Base-by-base conservation (phyloP, 2,888 invertebrate genomes). In the Apodemia mormo region DNA sequence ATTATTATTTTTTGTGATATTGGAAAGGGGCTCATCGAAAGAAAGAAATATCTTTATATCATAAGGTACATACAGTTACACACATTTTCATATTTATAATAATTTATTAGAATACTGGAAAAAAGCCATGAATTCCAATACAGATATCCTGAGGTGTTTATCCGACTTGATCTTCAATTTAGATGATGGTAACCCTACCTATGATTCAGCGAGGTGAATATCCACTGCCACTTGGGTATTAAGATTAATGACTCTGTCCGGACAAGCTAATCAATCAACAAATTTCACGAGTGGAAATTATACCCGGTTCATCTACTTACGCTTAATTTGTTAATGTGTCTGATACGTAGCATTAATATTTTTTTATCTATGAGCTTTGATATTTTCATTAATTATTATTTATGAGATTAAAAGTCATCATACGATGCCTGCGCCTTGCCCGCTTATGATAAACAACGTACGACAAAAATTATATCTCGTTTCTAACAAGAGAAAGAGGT, bases 221-320 rank as follows among this genome's bases (percentile, higher is more conserved):
- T 61, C 61, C 33, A 61, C 61, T 61, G 61, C 58, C 58, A 58
- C 30, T 61, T 14, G 61, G 33, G 33, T 67, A 70, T 74, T 69
- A 71, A 71, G 73, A 74, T 74, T 71, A 73, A 74, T 74, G 72
- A 56, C 9, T 45, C 61, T 72, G 71, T 72, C 70, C 70, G 67
- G 69, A 58, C 30, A 64, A 69, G 58, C 69, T 72, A 69, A 74
- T 74, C 73, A 74, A 74, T 73, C 72, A 70, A 73, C 64, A 68
- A 73, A 73, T 74, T 73, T 43, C 49, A 49, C 45, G 43, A 8
- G 67, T 29, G 33, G 49, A 49, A 49, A 61, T 61, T 61, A 33
- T 14, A 61, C 61, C 14, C 61, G 37, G 33, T 33, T 61, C 61
- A 33, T 33, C 61, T 33, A 37, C 61, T 37, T 6, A 37, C 61